Evolutionary conservation across 2,113 vertebrate species (phyloP).

Genomic region (Pomatorhinus ruficollis): DNA sequence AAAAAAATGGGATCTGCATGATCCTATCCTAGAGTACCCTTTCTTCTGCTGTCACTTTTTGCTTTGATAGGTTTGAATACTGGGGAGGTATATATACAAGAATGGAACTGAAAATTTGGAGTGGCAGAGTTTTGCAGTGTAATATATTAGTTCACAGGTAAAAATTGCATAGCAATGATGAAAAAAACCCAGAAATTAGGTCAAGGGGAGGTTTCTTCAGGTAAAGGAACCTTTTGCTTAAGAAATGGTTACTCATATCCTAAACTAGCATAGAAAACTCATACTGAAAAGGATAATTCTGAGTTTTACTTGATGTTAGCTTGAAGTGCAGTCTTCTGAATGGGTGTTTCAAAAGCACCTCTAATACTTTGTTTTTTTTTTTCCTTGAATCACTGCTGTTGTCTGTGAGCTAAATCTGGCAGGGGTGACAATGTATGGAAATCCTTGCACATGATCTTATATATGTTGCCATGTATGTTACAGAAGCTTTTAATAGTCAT

Average conservation of each 20-base stretch:
- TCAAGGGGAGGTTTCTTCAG: neutral
- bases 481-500: neutral
- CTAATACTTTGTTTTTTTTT: neutral
- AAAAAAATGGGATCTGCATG: no score
- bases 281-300: neutral
- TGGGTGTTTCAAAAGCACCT: neutral
- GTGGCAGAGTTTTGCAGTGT: neutral
- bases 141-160: neutral
- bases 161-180: neutral
- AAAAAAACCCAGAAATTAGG: neutral
- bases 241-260: neutral
- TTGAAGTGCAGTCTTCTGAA: neutral
- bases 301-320: neutral
- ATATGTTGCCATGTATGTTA: neutral
- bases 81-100: neutral
- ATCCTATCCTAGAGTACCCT: no score
- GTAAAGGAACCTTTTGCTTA: neutral
- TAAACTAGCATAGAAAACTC: neutral
- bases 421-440: neutral
- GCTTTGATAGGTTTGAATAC: neutral
- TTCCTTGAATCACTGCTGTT: neutral
- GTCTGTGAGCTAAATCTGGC: neutral
- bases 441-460: neutral
- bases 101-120: neutral
- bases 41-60: neutral